Conservation (phyloP, 2,888 invertebrate genomes). For the Agapetus fuscipes region DNA sequence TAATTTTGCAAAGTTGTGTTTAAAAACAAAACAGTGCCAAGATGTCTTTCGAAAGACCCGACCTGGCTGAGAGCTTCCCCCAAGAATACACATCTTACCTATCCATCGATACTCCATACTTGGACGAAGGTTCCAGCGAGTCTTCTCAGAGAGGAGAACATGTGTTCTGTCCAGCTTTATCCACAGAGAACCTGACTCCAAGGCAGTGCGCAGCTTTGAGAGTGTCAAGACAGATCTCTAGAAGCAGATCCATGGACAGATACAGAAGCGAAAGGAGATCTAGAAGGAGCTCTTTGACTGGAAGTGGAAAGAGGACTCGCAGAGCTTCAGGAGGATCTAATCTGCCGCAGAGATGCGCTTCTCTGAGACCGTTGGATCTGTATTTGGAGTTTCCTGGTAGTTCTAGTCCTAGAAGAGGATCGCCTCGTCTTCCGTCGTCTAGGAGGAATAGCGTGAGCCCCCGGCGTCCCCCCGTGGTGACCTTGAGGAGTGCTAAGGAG, state of each 20-base stretch:
- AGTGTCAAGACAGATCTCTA: constrained; percentile 13
- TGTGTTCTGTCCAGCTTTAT: constrained; percentile 3
- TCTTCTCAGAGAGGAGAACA: constrained; percentile 7
- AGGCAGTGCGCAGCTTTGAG: constrained; percentile 2
- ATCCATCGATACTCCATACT: constrained; percentile 14
- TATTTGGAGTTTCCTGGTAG: background rate
- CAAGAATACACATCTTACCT: constrained; percentile 12
- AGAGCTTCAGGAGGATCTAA: constrained; percentile 1
- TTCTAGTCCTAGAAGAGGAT: constrained; percentile 20
- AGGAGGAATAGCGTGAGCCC: constrained; percentile 34
- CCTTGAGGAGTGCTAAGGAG: constrained; percentile 46
- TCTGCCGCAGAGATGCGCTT: constrained; percentile 10
- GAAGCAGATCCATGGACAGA: constrained; percentile 17
- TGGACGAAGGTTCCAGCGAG: constrained; percentile 16
- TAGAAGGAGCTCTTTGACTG: constrained; percentile 10
- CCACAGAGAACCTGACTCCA: constrained; percentile 14
- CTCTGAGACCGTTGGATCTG: constrained; percentile 23
- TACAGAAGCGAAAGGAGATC: constrained; percentile 7
- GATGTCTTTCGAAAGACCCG: constrained; percentile 13
- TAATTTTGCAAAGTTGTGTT: too few species aligned
- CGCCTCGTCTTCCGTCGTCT: constrained; percentile 39
- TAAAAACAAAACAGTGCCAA: too few species aligned
- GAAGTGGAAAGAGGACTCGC: constrained; percentile 7
- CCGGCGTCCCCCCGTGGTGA: constrained; percentile 27
- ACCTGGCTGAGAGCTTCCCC: constrained; percentile 12